These are phyloP conservation scores for Agriopis marginaria DNA, from an alignment of 2,888 invertebrate species.

Conservation along the genomic window DNA sequence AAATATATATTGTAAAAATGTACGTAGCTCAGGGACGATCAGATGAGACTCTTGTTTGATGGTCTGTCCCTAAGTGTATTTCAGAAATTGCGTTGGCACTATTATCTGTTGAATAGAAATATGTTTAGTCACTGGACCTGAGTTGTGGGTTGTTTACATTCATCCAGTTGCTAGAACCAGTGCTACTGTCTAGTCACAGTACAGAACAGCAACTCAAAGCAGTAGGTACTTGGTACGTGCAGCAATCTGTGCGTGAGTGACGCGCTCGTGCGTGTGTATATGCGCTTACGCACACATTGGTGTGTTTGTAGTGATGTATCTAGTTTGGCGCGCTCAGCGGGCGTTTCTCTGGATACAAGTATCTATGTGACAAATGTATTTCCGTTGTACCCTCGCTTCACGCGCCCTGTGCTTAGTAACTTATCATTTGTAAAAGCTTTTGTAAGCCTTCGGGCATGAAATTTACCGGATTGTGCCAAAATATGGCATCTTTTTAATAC, in stretches of 20 bases:
- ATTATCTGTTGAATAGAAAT: constrained; percentile 10
- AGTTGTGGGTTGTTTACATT: not conserved
- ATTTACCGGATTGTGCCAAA: constrained; percentile 66
- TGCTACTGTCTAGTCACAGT: not conserved
- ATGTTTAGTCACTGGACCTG: constrained; percentile 12
- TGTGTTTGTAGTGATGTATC: not conserved
- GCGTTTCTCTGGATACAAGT: too few relatives aligned
- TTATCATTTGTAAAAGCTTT: constrained; percentile 56
- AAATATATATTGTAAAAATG: constrained; percentile 18
- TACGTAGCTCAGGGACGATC: constrained; percentile 21
- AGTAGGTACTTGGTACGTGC: not conserved
- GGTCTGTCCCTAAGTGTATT: constrained; percentile 23
- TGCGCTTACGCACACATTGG: not conserved
- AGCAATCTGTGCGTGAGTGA: not conserved
- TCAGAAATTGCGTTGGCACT: constrained; percentile 23
- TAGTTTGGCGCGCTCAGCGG: too few relatives aligned
- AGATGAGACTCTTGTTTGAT: constrained; percentile 19
- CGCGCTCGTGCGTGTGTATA: not conserved
- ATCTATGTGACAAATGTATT: constrained; percentile 13
- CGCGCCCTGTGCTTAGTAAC: constrained; percentile 44
- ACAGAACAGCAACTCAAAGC: not conserved
- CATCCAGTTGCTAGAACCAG: constrained; percentile 3
- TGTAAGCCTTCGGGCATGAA: constrained; percentile 43
- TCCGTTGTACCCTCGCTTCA: constrained; percentile 30
- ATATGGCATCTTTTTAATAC: constrained; percentile 63